phyloP scores from a whole-genome alignment of 1,140 invertebrate species.

The Conus ventricosus region DNA sequence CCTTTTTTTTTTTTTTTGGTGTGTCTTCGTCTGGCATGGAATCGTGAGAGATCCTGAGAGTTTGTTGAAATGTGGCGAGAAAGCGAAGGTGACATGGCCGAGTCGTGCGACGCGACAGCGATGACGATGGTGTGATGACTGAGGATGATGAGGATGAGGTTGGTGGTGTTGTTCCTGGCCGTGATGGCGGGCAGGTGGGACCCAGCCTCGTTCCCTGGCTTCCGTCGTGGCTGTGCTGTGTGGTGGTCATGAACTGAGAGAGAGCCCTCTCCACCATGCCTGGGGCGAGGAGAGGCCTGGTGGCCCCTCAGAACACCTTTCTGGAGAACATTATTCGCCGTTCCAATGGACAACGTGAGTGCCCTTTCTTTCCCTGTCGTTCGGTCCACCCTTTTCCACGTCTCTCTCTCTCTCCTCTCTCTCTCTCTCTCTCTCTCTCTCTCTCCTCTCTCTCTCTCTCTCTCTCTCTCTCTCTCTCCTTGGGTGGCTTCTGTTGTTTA shows the following conservation, averaged over 20 bases:
- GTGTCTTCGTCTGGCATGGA: too few relatives aligned
- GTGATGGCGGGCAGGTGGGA: constrained; percentile 12
- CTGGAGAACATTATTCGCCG: constrained; percentile 98
- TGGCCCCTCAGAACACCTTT: constrained; percentile 99
- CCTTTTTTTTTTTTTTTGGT: too few relatives aligned
- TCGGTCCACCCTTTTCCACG: not conserved
- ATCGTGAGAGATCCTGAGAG: too few relatives aligned
- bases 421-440: not conserved
- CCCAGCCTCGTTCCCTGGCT: not conserved
- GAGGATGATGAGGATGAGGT: not conserved
- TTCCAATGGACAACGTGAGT: constrained; percentile 98
- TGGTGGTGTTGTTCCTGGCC: not conserved
- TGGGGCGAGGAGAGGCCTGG: constrained; percentile 83
- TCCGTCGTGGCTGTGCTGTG: not conserved
- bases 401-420: constrained; percentile 3
- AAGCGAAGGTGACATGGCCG: too few relatives aligned
- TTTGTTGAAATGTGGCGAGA: too few relatives aligned
- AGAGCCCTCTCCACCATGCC: constrained; percentile 53
- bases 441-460: not conserved
- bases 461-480: not conserved
- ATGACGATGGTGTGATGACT: not conserved
- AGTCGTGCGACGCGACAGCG: not conserved
- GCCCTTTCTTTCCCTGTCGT: not conserved
- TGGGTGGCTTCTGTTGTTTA: not conserved
- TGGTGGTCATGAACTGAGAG: not conserved